Evolutionary conservation across 2,113 vertebrate species (phyloP).

Genomic region (Phalacrocorax aristotelis): DNA sequence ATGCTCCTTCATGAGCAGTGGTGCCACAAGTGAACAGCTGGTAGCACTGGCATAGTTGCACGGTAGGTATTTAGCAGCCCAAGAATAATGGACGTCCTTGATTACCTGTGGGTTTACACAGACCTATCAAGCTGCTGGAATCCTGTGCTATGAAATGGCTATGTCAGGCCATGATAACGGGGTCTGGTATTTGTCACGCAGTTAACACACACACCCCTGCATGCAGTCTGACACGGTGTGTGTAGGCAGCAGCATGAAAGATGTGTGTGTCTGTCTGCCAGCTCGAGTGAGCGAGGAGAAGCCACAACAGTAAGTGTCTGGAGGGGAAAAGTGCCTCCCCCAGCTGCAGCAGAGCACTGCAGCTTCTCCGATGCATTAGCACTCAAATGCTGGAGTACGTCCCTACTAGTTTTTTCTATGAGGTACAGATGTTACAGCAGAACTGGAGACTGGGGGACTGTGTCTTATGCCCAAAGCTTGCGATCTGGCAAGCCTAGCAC

Average conservation of each 20-base stretch:
- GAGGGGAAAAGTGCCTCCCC: neutral
- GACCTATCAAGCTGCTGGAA: neutral
- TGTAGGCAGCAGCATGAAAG: accelerated
- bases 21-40: neutral
- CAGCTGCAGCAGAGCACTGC: neutral
- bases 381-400: neutral
- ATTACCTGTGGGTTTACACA: neutral
- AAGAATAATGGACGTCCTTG: neutral
- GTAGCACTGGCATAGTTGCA: neutral
- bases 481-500: neutral
- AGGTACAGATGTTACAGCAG: neutral
- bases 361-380: neutral
- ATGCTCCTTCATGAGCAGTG: neutral
- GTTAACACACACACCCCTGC: neutral
- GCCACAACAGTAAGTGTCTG: neutral
- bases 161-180: neutral
- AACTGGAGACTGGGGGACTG: neutral
- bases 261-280: neutral
- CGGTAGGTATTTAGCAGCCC: neutral
- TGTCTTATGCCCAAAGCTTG: neutral
- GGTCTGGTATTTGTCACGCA: neutral
- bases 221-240: accelerated
- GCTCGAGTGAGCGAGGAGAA: neutral
- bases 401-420: neutral
- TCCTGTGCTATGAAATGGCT: neutral